Percentiles rank a stretch among this genome's conserved stretches.
Evolutionary conservation across 2,888 invertebrate species (phyloP).

Genomic region (Leptopilina myrica): DNA sequence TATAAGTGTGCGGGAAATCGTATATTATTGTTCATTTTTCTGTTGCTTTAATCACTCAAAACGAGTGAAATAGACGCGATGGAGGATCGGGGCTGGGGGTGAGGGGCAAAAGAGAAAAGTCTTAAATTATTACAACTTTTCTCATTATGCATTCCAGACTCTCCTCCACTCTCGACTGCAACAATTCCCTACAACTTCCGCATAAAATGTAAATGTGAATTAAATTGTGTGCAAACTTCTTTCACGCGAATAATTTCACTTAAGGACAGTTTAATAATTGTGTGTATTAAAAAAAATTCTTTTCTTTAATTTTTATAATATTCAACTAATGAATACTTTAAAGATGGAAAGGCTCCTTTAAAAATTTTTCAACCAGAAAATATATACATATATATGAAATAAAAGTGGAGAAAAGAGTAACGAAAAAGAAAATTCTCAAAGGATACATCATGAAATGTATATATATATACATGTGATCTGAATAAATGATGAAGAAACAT

Average conservation of each 20-base stretch:
- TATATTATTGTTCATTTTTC: not conserved
- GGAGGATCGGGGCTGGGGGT: not conserved
- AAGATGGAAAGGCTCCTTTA: not conserved
- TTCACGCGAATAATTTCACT: not conserved
- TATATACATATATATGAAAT: too few relatives aligned
- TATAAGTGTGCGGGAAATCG: not conserved
- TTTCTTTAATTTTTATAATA: not conserved
- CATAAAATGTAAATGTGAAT: constrained; percentile 34
- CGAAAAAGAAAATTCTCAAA: not conserved
- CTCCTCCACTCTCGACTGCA: constrained; percentile 19
- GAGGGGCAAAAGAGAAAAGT: constrained; percentile 37
- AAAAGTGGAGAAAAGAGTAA: too few relatives aligned
- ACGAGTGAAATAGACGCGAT: constrained; percentile 24
- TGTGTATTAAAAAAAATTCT: not conserved
- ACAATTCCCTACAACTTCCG: constrained; percentile 9
- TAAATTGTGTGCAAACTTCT: constrained; percentile 13
- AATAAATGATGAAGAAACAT: not conserved
- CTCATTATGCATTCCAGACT: constrained; percentile 61
- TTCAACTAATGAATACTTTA: not conserved
- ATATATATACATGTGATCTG: not conserved
- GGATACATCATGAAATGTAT: not conserved
- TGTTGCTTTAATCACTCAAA: constrained; percentile 48
- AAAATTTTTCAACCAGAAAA: not conserved
- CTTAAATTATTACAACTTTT: constrained; percentile 62
- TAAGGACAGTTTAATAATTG: constrained; percentile 19